Base-by-base conservation (phyloP, 2,113 vertebrate species). In the Casuarius casuarius region DNA sequence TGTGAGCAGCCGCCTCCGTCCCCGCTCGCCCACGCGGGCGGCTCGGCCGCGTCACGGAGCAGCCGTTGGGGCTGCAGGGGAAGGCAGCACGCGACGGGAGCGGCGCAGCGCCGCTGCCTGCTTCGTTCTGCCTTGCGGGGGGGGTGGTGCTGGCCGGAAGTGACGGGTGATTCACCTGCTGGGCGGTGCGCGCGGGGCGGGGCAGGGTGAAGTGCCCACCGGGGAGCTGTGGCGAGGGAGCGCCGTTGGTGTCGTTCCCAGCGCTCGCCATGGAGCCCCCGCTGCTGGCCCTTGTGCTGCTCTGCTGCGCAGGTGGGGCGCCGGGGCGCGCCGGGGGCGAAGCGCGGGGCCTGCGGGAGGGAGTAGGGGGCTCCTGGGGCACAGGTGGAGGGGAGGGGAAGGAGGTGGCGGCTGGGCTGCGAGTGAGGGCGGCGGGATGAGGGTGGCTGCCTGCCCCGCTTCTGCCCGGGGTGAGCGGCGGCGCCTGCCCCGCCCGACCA, bases 101-200 rank as follows among this genome's bases (percentile, higher is more conserved):
- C 10, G 16, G 48, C 40, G 74, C 20, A 35, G 33, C 44, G 33
- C 44, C 17, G 42, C 40, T 48, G 15, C 51, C 13, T 23, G 22
- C 25, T 48, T 46, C n/a, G 21, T 33, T 40, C 26, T 29, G 38
- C 72, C 35, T 54, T 7, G n/a, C 5, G 10, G n/a, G 68, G 35
- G 67, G n/a, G n/a, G 18, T 28, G 65, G 73, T 71, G 75, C 7
- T 28, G 74, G 68, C 91, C 91, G 92, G 92, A 93, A 90, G 92
- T 94, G 92, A 88, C 89, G 80, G 86, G 46, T 29, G 79, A 70
- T 75, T 94, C 80, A 94, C 95, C 72, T 90, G 92, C 83, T 88
- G 89, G 61, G 87, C 83, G 91, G 91, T 76, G 78, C 94, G 93
- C 91, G 74, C 8, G 52, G 80, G 49, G 73, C 44, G 44, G 44